These are phyloP conservation scores for Ganaspis brasiliensis DNA, from an alignment of 2,888 invertebrate genomes.

Conservation along the genomic window DNA sequence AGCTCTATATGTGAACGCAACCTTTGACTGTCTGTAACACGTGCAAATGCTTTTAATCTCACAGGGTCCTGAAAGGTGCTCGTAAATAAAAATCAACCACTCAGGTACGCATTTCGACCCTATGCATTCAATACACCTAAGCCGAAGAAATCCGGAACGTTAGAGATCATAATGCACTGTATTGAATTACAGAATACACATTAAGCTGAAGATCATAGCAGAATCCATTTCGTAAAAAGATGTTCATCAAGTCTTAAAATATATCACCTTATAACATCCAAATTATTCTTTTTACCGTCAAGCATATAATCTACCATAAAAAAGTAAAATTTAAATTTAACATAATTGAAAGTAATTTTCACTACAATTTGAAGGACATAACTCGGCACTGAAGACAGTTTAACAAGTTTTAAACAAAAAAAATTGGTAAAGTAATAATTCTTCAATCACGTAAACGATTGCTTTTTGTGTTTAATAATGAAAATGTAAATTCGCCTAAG, in stretches of 20 bases:
- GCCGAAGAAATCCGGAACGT: slow-evolving; percentile 20
- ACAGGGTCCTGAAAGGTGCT: slow-evolving; percentile 24
- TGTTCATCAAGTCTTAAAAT: not conserved
- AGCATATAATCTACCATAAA: no score
- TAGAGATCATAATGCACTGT: slow-evolving; percentile 12
- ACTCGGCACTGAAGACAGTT: no score
- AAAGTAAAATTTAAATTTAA: no score
- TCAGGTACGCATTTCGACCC: slow-evolving; percentile 32
- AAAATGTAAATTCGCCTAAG: slow-evolving; percentile 14
- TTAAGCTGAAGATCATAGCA: slow-evolving; percentile 16
- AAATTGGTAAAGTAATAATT: no score
- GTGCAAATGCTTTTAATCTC: slow-evolving; percentile 2
- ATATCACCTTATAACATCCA: slow-evolving; percentile 7
- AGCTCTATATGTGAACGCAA: not conserved
- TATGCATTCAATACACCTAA: not conserved
- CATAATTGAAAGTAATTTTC: no score
- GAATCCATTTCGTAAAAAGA: not conserved
- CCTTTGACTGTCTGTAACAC: slow-evolving; percentile 23
- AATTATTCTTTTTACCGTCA: not conserved
- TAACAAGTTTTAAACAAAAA: no score
- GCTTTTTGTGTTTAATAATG: no score
- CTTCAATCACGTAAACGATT: no score
- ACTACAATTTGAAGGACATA: no score
- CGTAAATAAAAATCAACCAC: slow-evolving; percentile 38
- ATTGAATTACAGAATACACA: slow-evolving; percentile 34